Evolutionary conservation across 2,113 vertebrate genomes (phyloP).

Genomic region (Nanger granti): DNA sequence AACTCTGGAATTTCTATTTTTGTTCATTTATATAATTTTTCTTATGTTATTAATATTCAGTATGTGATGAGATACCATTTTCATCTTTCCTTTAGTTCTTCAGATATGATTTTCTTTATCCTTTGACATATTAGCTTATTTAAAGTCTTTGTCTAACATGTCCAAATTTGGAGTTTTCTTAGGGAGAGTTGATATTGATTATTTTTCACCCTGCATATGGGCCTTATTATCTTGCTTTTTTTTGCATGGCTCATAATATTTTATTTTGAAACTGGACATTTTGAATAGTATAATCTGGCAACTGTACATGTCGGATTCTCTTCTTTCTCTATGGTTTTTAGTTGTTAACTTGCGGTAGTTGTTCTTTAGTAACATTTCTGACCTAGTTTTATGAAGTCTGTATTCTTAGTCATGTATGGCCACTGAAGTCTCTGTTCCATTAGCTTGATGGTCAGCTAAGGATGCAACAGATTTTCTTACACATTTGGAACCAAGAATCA

Average conservation of each 20-base stretch:
- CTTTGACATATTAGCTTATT: background rate
- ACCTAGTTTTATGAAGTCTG: background rate
- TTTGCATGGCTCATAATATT: background rate
- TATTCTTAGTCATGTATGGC: background rate
- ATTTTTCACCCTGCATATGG: background rate
- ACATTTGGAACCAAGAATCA: background rate
- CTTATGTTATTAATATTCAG: background rate
- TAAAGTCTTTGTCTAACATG: background rate
- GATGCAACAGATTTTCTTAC: background rate
- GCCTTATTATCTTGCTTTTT: background rate
- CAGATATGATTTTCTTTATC: background rate
- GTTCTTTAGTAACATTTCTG: background rate
- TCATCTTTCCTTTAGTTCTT: background rate
- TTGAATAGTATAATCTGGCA: background rate
- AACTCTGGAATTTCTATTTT: background rate
- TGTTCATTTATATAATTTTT: background rate
- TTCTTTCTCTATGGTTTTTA: background rate
- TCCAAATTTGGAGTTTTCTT: background rate
- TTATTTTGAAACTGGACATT: background rate
- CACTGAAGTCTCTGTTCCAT: background rate
- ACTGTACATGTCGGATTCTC: background rate
- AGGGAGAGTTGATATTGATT: background rate
- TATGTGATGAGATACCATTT: background rate
- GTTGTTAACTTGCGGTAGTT: background rate
- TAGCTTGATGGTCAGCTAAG: background rate